Evolutionary conservation across 2,888 invertebrate genomes (phyloP).

Genomic region (Malacosoma neustria): DNA sequence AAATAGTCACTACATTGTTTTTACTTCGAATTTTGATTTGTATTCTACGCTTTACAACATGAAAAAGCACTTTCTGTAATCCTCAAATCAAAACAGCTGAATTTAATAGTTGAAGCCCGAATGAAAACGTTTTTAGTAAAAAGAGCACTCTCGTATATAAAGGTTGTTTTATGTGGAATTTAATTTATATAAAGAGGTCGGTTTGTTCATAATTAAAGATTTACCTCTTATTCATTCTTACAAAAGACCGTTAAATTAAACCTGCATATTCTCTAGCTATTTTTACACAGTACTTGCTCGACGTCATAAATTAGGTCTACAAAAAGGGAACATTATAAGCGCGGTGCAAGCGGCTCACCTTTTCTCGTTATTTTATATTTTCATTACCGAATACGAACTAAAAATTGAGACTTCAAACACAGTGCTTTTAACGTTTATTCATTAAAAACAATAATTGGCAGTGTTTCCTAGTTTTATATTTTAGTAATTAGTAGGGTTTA

Average conservation of each 20-base stretch:
- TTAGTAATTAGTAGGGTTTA: no score
- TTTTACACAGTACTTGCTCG: slow-evolving; percentile 49
- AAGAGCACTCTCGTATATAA: slow-evolving; percentile 25
- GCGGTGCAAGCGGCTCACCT: slow-evolving; percentile 39
- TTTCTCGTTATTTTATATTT: slow-evolving; percentile 47
- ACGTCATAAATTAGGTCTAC: slow-evolving; percentile 60
- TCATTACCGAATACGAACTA: slow-evolving; percentile 29
- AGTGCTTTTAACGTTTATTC: slow-evolving; percentile 21
- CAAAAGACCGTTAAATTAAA: slow-evolving; percentile 56
- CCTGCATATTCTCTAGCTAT: slow-evolving; percentile 56
- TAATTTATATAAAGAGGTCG: slow-evolving; percentile 38
- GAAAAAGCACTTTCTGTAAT: slow-evolving; percentile 20
- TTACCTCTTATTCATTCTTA: slow-evolving; percentile 51
- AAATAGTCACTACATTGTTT: slow-evolving; percentile 21
- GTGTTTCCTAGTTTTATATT: no score
- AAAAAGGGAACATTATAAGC: slow-evolving; percentile 53
- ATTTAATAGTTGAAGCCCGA: slow-evolving; percentile 18
- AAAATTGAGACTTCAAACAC: slow-evolving; percentile 26
- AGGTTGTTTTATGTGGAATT: slow-evolving; percentile 33
- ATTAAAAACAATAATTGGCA: slow-evolving; percentile 14
- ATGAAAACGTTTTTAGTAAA: slow-evolving; percentile 20
- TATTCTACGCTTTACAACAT: slow-evolving; percentile 13
- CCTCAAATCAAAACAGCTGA: slow-evolving; percentile 19
- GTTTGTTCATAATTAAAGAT: slow-evolving; percentile 55
- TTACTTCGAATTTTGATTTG: slow-evolving; percentile 22